These are phyloP conservation scores for Diglossa brunneiventris DNA, from an alignment of 2,113 vertebrate species.

Conservation along the genomic window DNA sequence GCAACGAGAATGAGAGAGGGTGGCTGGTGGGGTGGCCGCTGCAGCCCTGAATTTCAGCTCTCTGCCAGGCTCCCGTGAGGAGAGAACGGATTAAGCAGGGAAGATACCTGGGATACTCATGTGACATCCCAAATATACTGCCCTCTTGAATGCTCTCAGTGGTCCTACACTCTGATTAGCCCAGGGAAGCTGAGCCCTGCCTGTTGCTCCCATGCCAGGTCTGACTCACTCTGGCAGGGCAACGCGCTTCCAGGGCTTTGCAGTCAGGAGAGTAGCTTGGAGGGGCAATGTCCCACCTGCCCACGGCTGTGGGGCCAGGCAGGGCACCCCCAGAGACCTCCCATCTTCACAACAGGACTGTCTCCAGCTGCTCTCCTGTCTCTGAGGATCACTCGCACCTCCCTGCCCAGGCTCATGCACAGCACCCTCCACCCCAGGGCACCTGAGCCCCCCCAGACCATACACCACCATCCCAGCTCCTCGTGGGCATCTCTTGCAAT, in stretches of 20 bases:
- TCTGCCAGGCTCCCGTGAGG: background rate
- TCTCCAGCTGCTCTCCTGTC: background rate
- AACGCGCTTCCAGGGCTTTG: background rate
- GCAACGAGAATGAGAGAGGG: background rate
- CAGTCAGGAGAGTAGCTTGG: background rate
- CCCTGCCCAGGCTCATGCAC: accelerated
- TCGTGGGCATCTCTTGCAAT: accelerated
- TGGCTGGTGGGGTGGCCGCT: no score
- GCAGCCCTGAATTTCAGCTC: background rate
- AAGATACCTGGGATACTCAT: background rate
- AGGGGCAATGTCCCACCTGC: background rate
- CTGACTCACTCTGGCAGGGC: background rate
- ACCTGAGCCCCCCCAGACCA: background rate
- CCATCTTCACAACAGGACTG: accelerated
- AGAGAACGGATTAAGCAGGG: accelerated
- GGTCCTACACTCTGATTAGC: background rate
- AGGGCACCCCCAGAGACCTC: background rate
- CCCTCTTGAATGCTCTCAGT: background rate
- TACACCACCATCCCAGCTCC: background rate
- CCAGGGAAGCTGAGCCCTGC: background rate
- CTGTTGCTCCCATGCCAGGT: background rate
- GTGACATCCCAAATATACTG: background rate
- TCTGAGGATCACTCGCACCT: accelerated
- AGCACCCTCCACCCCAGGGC: background rate
- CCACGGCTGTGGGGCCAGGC: accelerated